Conservation (phyloP, 2,888 invertebrate species). For the Aspidapion aeneum region DNA sequence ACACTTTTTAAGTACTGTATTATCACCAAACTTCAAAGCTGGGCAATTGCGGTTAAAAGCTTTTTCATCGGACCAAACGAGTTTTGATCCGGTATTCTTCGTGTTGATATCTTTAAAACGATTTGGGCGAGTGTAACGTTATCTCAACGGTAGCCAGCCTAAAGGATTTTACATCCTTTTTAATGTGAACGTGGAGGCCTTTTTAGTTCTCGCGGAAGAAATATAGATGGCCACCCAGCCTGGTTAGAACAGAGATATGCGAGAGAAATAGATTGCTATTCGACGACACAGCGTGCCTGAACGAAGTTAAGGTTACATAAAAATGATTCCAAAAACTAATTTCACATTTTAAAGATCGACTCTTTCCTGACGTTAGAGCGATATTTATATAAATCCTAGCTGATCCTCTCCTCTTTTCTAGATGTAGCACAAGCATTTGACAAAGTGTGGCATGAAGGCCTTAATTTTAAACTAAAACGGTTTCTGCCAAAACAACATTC, state of each 20-base stretch:
- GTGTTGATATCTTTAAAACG: neutral
- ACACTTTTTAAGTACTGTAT: slow-evolving; percentile 47
- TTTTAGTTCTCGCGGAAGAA: slow-evolving; percentile 36
- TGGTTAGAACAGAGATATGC: neutral
- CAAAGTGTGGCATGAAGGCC: too few relatives aligned
- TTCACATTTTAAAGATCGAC: too few relatives aligned
- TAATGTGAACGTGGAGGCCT: slow-evolving; percentile 46
- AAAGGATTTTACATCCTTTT: slow-evolving; percentile 40
- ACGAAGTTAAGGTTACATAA: too few relatives aligned
- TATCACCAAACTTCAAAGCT: slow-evolving; percentile 43
- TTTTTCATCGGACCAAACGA: slow-evolving; percentile 31
- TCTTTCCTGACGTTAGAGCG: too few relatives aligned
- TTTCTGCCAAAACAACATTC: too few relatives aligned
- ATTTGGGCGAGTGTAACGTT: slow-evolving; percentile 38
- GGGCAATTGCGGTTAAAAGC: slow-evolving; percentile 43
- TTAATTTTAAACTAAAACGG: too few relatives aligned
- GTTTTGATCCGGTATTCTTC: neutral
- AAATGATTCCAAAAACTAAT: too few relatives aligned
- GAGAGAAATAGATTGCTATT: too few relatives aligned
- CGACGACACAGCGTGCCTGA: too few relatives aligned
- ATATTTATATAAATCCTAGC: too few relatives aligned
- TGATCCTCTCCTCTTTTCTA: too few relatives aligned
- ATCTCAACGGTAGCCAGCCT: slow-evolving; percentile 47
- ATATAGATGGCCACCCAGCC: slow-evolving; percentile 46
- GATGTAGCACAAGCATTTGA: too few relatives aligned